Evolutionary conservation across 2,797 vertebrate genomes (phyloP).

Genomic region (Protosalanx chinensis): DNA sequence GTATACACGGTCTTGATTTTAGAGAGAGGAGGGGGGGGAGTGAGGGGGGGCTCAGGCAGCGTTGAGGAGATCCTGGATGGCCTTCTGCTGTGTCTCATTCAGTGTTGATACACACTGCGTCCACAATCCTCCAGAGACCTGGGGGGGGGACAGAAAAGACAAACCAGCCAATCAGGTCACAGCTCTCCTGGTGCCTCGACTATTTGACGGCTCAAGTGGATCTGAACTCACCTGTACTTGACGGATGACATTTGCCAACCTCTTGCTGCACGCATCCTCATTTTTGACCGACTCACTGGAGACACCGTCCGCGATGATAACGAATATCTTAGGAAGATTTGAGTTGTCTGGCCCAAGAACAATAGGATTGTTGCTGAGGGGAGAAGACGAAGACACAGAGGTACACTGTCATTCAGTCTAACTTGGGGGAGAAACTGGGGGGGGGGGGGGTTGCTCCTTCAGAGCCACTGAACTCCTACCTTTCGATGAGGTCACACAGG

Average conservation of each 20-base stretch:
- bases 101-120: conserved; percentile 92
- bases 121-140: conserved; percentile 94
- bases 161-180: neutral
- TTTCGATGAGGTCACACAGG: conserved; percentile 96
- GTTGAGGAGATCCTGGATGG: conserved; percentile 94
- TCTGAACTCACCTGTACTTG: conserved; percentile 87
- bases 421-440: neutral
- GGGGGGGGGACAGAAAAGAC: neutral
- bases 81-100: conserved; percentile 92
- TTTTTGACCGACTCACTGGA: conserved; percentile 91
- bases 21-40: conserved; percentile 24
- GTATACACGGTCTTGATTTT: conserved; percentile 55
- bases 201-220: too few species aligned
- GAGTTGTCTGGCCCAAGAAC: conserved; percentile 94
- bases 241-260: conserved; percentile 92
- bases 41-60: conserved; percentile 76
- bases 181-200: neutral
- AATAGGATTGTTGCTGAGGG: conserved; percentile 89
- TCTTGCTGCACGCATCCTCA: conserved; percentile 91
- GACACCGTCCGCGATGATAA: conserved; percentile 95
- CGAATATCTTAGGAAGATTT: conserved; percentile 94
- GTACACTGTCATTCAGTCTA: neutral
- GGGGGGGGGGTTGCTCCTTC: too few species aligned
- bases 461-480: conserved; percentile 62
- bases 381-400: neutral